These are phyloP conservation scores for Psix sp. DNA, from an alignment of 1,140 invertebrate species.

Conservation along the genomic window DNA sequence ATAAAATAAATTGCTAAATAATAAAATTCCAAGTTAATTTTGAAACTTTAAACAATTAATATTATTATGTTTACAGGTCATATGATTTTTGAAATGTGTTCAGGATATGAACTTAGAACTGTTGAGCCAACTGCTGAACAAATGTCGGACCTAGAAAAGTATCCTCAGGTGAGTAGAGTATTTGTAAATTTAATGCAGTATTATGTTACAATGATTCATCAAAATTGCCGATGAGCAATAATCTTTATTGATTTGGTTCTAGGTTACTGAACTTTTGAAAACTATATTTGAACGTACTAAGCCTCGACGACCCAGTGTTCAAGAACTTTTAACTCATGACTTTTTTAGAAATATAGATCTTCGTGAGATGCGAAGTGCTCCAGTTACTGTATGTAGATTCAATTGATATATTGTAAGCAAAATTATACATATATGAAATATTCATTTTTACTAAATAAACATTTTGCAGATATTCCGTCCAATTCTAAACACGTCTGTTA, in stretches of 20 bases:
- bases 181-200: slow-evolving; percentile 10
- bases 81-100: slow-evolving; percentile 93
- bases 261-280: slow-evolving; percentile 88
- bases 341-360: slow-evolving; percentile 92
- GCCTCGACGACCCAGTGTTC: slow-evolving; percentile 82
- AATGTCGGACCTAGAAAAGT: slow-evolving; percentile 84
- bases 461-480: slow-evolving; percentile 73
- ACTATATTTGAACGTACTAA: slow-evolving; percentile 86
- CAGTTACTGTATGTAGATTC: slow-evolving; percentile 75
- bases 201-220: not conserved
- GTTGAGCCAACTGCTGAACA: slow-evolving; percentile 84
- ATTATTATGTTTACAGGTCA: slow-evolving; percentile 80
- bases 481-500: slow-evolving; percentile 70
- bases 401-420: too few species aligned
- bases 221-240: not conserved
- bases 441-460: not conserved
- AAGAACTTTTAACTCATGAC: slow-evolving; percentile 88
- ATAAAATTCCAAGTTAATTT: too few species aligned
- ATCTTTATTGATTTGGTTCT: slow-evolving; percentile 1
- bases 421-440: too few species aligned
- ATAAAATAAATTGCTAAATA: too few species aligned
- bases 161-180: slow-evolving; percentile 81
- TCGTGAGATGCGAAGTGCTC: slow-evolving; percentile 85
- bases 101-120: slow-evolving; percentile 86
- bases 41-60: too few species aligned